Percentiles rank a stretch among this genome's conserved stretches.
Evolutionary conservation across 64 coral and sea anemone genomes (phyloP).

Genomic region (Dendronephthya gigantea): DNA sequence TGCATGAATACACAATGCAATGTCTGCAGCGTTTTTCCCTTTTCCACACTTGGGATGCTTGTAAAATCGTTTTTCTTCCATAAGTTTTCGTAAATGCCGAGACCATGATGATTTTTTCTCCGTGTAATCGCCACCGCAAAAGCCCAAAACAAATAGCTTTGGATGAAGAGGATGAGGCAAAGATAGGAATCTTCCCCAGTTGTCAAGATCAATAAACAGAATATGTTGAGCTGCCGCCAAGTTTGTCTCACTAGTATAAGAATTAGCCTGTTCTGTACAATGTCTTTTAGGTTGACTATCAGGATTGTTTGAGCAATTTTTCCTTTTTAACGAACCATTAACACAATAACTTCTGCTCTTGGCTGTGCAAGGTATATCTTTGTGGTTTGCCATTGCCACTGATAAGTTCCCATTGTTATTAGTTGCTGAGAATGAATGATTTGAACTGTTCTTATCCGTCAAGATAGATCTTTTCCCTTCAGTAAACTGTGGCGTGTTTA

Average conservation of each 20-base stretch:
- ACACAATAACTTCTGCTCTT: not conserved
- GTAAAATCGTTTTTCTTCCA: slow-evolving; percentile 36
- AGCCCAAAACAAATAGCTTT: slow-evolving; percentile 60
- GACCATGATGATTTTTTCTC: not conserved
- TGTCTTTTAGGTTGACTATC: not conserved
- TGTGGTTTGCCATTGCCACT: too few relatives aligned
- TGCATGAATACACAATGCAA: slow-evolving; percentile 49
- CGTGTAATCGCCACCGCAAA: slow-evolving; percentile 12
- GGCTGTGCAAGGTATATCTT: not conserved
- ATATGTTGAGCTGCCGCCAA: not conserved
- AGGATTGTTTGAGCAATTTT: too few relatives aligned
- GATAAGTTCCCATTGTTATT: too few relatives aligned
- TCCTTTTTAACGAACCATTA: too few relatives aligned
- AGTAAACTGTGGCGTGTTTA: too few relatives aligned
- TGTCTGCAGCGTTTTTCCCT: slow-evolving; percentile 54
- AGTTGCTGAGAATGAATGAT: too few relatives aligned
- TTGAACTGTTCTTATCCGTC: too few relatives aligned
- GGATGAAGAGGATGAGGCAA: slow-evolving; percentile 22
- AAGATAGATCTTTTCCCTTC: too few relatives aligned
- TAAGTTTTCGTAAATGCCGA: slow-evolving; percentile 17
- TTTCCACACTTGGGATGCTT: slow-evolving; percentile 56
- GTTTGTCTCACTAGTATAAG: not conserved
- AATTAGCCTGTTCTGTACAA: not conserved
- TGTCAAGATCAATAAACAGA: slow-evolving; percentile 56
- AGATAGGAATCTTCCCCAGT: slow-evolving; percentile 51